A percentile compares a stretch with the other conserved stretches of the same genome.
phyloP scores from a whole-genome alignment of 2,888 invertebrate species.

The Tupiocoris notatus region DNA sequence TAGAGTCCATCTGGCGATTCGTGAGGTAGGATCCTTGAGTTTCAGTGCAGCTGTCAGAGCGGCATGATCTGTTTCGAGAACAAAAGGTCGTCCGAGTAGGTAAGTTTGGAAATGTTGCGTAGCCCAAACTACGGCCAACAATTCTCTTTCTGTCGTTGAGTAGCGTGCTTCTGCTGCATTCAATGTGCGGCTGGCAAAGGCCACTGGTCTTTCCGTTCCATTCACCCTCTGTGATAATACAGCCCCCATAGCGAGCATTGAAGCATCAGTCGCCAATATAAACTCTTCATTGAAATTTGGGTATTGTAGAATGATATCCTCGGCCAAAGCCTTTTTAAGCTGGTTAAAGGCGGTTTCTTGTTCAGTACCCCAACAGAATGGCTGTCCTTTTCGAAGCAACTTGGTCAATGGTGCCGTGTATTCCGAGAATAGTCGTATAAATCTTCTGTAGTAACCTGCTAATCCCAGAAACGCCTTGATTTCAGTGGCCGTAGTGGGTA shows the following conservation, averaged over 20 bases:
- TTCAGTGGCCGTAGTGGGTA: conserved; percentile 35
- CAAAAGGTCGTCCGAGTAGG: conserved; percentile 52
- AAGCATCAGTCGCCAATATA: conserved; percentile 1
- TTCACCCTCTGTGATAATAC: conserved; percentile 8
- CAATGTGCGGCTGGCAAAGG: background rate
- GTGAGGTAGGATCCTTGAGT: background rate
- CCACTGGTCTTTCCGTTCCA: conserved; percentile 13
- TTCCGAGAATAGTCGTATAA: conserved; percentile 52
- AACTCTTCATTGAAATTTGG: too few species aligned
- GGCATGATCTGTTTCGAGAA: conserved; percentile 54
- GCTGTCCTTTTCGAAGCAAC: conserved; percentile 43
- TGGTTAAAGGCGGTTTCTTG: conserved; percentile 45
- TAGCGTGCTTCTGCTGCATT: background rate
- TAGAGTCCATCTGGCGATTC: conserved; percentile 52
- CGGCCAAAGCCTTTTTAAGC: conserved; percentile 41
- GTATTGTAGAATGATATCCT: conserved; percentile 51
- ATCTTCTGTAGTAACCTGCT: conserved; percentile 53
- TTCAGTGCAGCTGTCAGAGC: conserved; percentile 51
- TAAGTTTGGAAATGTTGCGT: background rate
- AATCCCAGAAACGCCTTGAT: conserved; percentile 52
- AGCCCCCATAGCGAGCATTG: too few species aligned
- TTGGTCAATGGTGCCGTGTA: conserved; percentile 50
- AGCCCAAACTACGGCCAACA: background rate
- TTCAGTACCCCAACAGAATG: conserved; percentile 47
- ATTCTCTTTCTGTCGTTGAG: background rate